phyloP scores from a whole-genome alignment of 2,113 vertebrate species.

The Thalassoma bifasciatum region DNA sequence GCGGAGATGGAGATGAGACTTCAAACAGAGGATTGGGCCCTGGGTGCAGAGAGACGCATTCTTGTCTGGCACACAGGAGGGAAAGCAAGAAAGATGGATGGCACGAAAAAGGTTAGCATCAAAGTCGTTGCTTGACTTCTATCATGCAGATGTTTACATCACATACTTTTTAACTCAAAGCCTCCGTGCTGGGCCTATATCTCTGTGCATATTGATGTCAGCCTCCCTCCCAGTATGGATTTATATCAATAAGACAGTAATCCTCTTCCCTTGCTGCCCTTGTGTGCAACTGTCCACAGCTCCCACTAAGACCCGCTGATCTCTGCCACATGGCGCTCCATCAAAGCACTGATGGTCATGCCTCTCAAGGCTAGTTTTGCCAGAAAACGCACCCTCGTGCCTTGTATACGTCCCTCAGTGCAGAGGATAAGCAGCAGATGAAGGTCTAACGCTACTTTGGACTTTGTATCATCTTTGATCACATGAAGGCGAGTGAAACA shows the following conservation, averaged over 20 bases:
- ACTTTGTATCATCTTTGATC: slow-evolving; percentile 72
- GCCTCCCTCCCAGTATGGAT: slow-evolving; percentile 71
- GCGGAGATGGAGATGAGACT: slow-evolving; percentile 76
- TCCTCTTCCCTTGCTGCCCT: slow-evolving; percentile 75
- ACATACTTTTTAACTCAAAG: slow-evolving; percentile 31
- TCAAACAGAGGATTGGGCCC: slow-evolving; percentile 79
- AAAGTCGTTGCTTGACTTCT: slow-evolving; percentile 40
- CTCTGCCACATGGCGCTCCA: slow-evolving; percentile 83
- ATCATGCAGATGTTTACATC: slow-evolving; percentile 55
- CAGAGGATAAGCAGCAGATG: slow-evolving; percentile 74
- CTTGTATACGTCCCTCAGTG: slow-evolving; percentile 64
- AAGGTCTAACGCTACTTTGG: slow-evolving; percentile 66
- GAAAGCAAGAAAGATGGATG: slow-evolving; percentile 39
- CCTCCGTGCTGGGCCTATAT: slow-evolving; percentile 41
- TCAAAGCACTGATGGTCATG: slow-evolving; percentile 80
- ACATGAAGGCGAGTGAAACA: slow-evolving; percentile 57
- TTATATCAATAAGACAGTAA: slow-evolving; percentile 81
- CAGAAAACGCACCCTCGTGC: slow-evolving; percentile 60
- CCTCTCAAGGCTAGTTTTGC: slow-evolving; percentile 74
- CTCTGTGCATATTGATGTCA: slow-evolving; percentile 72
- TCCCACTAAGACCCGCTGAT: slow-evolving; percentile 83
- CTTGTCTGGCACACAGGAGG: slow-evolving; percentile 71
- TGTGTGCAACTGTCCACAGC: slow-evolving; percentile 80
- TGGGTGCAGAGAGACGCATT: slow-evolving; percentile 82
- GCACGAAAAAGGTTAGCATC: slow-evolving; percentile 38